Percentiles rank a stretch among this genome's conserved stretches.
Conservation (phyloP, 2,797 vertebrate genomes). For the Pseudocheirus occidentalis region DNA sequence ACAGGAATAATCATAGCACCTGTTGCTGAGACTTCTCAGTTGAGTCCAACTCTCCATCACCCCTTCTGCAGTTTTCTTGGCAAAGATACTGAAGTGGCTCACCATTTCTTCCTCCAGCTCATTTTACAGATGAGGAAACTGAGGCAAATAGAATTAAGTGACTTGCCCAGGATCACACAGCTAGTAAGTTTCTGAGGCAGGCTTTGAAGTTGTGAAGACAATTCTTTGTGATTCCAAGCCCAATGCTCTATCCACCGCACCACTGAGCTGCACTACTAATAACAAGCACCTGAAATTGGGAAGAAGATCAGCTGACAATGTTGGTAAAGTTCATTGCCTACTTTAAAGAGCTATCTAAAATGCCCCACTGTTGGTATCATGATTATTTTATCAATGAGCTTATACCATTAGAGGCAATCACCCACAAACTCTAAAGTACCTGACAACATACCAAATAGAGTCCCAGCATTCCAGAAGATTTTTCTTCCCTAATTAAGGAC, state of each 20-base stretch:
- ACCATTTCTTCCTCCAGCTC: background rate
- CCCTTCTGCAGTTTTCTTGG: background rate
- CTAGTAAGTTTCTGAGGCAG: background rate
- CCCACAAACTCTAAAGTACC: background rate
- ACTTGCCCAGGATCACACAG: background rate
- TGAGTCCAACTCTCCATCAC: background rate
- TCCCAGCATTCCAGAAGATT: background rate
- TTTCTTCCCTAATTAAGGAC: background rate
- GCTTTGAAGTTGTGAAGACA: background rate
- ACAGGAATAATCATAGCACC: background rate
- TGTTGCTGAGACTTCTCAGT: background rate
- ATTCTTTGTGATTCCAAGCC: background rate
- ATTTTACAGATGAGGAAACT: background rate
- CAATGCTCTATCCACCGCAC: background rate
- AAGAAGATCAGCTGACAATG: background rate
- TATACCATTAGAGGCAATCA: background rate
- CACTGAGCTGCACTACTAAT: background rate
- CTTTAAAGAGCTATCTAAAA: conserved; percentile 44
- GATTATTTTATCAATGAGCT: background rate
- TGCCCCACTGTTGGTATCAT: background rate
- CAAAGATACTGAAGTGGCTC: background rate
- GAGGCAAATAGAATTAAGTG: background rate
- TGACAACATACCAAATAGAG: background rate
- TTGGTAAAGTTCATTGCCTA: conserved; percentile 47
- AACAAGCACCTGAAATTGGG: conserved; percentile 49